Percentiles rank a stretch among this genome's conserved stretches.
Conservation (phyloP, 2,797 vertebrate genomes). For the Semotilus atromaculatus region DNA sequence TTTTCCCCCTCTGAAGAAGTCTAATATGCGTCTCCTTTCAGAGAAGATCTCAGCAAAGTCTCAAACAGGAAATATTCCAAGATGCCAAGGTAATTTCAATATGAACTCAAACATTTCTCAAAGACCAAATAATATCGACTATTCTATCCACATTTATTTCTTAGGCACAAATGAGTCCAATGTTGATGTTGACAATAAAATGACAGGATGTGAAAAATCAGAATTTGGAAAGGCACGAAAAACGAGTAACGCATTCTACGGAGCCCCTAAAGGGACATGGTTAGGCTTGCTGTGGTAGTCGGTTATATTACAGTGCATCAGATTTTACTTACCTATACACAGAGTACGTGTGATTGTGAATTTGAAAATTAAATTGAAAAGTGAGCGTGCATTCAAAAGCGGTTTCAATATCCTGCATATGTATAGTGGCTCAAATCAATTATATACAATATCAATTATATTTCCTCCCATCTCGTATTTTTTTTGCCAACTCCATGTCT, state of each 20-base stretch:
- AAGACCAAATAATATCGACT: not conserved
- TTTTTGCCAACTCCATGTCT: too few relatives aligned
- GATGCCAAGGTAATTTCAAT: not conserved
- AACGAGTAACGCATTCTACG: too few relatives aligned
- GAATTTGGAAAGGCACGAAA: too few relatives aligned
- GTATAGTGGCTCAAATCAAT: not conserved
- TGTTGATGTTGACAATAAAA: too few relatives aligned
- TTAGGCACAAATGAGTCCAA: not conserved
- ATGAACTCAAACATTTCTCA: not conserved
- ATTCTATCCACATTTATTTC: not conserved
- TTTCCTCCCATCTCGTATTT: too few relatives aligned
- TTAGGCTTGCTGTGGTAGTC: too few relatives aligned
- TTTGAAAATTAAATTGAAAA: not conserved
- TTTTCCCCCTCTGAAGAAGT: not conserved
- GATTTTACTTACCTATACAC: too few relatives aligned
- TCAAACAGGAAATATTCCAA: not conserved
- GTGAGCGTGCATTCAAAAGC: not conserved
- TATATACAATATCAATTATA: not conserved
- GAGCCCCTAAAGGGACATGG: too few relatives aligned
- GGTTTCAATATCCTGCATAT: not conserved
- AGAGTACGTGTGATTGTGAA: not conserved
- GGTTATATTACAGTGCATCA: too few relatives aligned
- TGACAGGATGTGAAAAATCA: too few relatives aligned
- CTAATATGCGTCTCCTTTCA: not conserved
- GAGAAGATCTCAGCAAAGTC: too few relatives aligned